Percentiles rank a stretch among this genome's conserved stretches.
Evolutionary conservation across 2,797 vertebrate genomes (phyloP).

Genomic region (Astyanax mexicanus): DNA sequence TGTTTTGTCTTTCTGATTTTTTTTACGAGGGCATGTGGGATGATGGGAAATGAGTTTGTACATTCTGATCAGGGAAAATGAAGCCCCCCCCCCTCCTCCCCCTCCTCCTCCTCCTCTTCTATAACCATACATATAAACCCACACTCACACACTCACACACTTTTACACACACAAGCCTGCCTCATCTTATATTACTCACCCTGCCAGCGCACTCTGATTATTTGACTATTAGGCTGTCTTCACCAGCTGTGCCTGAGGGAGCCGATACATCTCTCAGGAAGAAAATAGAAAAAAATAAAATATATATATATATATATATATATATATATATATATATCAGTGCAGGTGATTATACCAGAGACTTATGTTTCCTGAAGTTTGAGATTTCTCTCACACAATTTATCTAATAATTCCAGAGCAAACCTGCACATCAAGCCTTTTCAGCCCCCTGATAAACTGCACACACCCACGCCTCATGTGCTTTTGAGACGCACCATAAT

Average conservation of each 20-base stretch:
- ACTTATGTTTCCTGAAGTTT: slow-evolving; percentile 25
- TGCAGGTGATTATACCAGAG: slow-evolving; percentile 41
- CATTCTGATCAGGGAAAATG: slow-evolving; percentile 67
- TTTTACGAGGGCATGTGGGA: slow-evolving; percentile 66
- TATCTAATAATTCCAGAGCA: slow-evolving; percentile 35
- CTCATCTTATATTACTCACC: slow-evolving; percentile 53
- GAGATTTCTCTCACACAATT: slow-evolving; percentile 31
- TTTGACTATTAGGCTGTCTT: slow-evolving; percentile 59
- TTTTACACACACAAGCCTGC: slow-evolving; percentile 33
- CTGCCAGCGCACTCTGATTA: slow-evolving; percentile 50
- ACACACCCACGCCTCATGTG: slow-evolving; percentile 22
- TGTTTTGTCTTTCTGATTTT: slow-evolving; percentile 59
- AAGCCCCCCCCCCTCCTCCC: slow-evolving; percentile 65
- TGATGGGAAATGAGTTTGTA: slow-evolving; percentile 68
- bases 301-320: too few species aligned
- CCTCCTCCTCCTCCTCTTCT: slow-evolving; percentile 60
- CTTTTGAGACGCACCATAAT: slow-evolving; percentile 3
- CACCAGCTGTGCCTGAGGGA: slow-evolving; percentile 54
- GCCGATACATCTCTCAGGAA: slow-evolving; percentile 20
- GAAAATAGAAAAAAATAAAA: slow-evolving; percentile 14
- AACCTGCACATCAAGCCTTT: slow-evolving; percentile 17
- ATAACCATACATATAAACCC: slow-evolving; percentile 7
- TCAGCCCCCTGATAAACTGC: slow-evolving; percentile 25
- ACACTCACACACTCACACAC: slow-evolving; percentile 30
- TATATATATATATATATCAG: too few species aligned